phyloP scores from a whole-genome alignment of 2,888 invertebrate genomes.

The Sacculina carcini region DNA sequence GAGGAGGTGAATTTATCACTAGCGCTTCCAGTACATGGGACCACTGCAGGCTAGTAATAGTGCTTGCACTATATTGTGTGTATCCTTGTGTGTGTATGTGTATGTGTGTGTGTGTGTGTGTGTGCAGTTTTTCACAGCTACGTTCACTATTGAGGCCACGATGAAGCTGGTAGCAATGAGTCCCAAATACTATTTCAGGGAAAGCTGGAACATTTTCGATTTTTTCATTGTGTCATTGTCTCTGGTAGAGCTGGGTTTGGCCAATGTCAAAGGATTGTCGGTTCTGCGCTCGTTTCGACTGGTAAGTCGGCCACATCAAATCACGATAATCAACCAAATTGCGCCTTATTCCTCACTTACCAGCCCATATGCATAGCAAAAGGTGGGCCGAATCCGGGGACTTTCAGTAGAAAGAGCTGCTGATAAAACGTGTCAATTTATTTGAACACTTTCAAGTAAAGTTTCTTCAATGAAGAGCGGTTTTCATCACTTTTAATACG shows the following conservation, averaged over 20 bases:
- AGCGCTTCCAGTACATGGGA: too few species aligned
- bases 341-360: too few species aligned
- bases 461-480: too few species aligned
- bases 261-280: slow-evolving; percentile 83
- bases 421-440: too few species aligned
- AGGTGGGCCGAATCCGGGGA: too few species aligned
- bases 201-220: slow-evolving; percentile 97
- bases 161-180: slow-evolving; percentile 89
- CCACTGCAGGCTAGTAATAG: neutral
- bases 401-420: too few species aligned
- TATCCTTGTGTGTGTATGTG: neutral
- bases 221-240: slow-evolving; percentile 91
- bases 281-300: slow-evolving; percentile 91
- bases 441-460: too few species aligned
- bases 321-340: too few species aligned
- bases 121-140: slow-evolving; percentile 77
- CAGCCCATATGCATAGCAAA: too few species aligned
- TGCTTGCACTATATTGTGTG: neutral
- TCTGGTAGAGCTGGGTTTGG: slow-evolving; percentile 69
- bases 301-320: slow-evolving; percentile 40
- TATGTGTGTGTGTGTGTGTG: neutral
- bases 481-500: too few species aligned
- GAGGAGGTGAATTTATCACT: neutral
- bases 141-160: slow-evolving; percentile 81
- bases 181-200: slow-evolving; percentile 88